Evolutionary conservation across 2,888 invertebrate genomes (phyloP).

Genomic region (Apamea anceps): DNA sequence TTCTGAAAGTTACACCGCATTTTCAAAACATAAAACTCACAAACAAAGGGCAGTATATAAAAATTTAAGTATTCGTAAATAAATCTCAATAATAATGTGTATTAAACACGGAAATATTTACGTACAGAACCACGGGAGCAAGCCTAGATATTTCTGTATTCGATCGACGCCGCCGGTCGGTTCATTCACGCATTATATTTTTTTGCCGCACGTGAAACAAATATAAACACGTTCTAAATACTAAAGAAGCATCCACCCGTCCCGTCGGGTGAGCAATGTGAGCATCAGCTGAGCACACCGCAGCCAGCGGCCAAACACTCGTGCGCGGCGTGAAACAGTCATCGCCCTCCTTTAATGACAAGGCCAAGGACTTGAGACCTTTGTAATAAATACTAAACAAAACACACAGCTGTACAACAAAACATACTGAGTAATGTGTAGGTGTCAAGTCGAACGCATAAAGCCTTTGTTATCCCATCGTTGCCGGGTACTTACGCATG

Average conservation of each 20-base stretch:
- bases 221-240: slow-evolving; percentile 62
- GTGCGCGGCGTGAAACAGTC: slow-evolving; percentile 58
- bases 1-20: slow-evolving; percentile 25
- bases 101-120: neutral
- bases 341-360: slow-evolving; percentile 57
- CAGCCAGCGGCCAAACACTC: slow-evolving; percentile 57
- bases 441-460: slow-evolving; percentile 26
- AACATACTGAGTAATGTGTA: slow-evolving; percentile 42
- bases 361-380: slow-evolving; percentile 55
- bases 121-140: slow-evolving; percentile 3
- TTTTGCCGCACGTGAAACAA: slow-evolving; percentile 42
- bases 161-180: neutral
- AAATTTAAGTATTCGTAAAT: neutral
- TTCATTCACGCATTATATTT: slow-evolving; percentile 53
- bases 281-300: slow-evolving; percentile 48
- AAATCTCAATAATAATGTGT: neutral
- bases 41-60: slow-evolving; percentile 15
- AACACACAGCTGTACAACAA: slow-evolving; percentile 19
- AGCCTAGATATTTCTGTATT: slow-evolving; percentile 1
- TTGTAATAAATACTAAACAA: slow-evolving; percentile 49
- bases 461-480: slow-evolving; percentile 49
- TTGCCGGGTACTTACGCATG: slow-evolving; percentile 42
- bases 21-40: slow-evolving; percentile 25
- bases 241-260: slow-evolving; percentile 31
- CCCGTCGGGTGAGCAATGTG: slow-evolving; percentile 33